phyloP scores from a whole-genome alignment of 2,113 vertebrate genomes.

The Ammodytes marinus region DNA sequence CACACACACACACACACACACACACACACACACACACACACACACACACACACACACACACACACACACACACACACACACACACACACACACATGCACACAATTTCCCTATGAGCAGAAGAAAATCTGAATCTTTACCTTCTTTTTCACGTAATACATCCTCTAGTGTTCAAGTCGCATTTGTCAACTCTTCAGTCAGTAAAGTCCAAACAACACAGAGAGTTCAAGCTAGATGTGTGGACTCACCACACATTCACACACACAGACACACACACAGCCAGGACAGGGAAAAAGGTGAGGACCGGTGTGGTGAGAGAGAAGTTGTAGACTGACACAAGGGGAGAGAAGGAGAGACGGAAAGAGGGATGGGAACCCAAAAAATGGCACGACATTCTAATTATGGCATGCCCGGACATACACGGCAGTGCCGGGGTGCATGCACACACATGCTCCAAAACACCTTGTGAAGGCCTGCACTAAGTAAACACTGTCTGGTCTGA shows the following conservation, averaged over 20 bases:
- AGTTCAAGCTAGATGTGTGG: slow-evolving; percentile 65
- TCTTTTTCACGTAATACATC: slow-evolving; percentile 87
- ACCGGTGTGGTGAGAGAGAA: slow-evolving; percentile 64
- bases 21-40: too few relatives aligned
- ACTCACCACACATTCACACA: slow-evolving; percentile 40
- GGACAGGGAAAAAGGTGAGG: slow-evolving; percentile 70
- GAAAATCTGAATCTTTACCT: slow-evolving; percentile 71
- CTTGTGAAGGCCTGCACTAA: slow-evolving; percentile 80
- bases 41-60: neutral
- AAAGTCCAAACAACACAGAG: slow-evolving; percentile 59
- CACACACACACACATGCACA: slow-evolving; percentile 7
- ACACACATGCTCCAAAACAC: slow-evolving; percentile 82
- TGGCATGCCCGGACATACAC: slow-evolving; percentile 86
- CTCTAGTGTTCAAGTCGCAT: slow-evolving; percentile 68
- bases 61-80: slow-evolving; percentile 16
- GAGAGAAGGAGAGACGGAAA: slow-evolving; percentile 67
- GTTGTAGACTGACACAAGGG: slow-evolving; percentile 61
- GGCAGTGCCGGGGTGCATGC: slow-evolving; percentile 81
- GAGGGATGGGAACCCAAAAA: slow-evolving; percentile 82
- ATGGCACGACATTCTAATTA: slow-evolving; percentile 85
- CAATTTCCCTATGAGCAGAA: slow-evolving; percentile 13
- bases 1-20: too few relatives aligned
- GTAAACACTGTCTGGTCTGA: slow-evolving; percentile 79
- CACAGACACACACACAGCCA: slow-evolving; percentile 42
- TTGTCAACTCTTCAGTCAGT: slow-evolving; percentile 62